Evolutionary conservation across 2,888 invertebrate genomes (phyloP).

Genomic region (Meganola albula): DNA sequence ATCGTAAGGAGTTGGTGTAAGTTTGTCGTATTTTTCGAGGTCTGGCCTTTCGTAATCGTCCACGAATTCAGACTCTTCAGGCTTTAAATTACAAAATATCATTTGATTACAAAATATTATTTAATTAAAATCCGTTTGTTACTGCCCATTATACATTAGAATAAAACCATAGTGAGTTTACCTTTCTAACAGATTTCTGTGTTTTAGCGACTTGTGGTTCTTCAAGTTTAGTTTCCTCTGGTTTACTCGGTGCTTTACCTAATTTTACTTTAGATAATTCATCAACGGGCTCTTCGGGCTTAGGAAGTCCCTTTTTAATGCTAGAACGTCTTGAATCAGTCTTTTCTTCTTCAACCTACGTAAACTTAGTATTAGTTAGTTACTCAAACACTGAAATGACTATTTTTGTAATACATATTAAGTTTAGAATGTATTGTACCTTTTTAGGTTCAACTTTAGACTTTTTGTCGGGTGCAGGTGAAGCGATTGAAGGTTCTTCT

Average conservation of each 20-base stretch:
- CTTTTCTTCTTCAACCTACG: constrained; percentile 56
- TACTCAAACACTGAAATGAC: not conserved
- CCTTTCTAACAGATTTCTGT: constrained; percentile 60
- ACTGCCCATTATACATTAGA: not conserved
- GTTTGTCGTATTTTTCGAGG: constrained; percentile 82
- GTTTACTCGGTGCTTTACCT: constrained; percentile 56
- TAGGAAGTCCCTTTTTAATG: constrained; percentile 63
- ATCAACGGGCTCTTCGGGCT: constrained; percentile 63
- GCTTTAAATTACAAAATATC: constrained; percentile 38
- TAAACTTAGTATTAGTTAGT: constrained; percentile 2
- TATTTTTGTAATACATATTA: not conserved
- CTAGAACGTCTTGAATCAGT: constrained; percentile 51
- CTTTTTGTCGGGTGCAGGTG: constrained; percentile 57
- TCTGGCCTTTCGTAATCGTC: constrained; percentile 87
- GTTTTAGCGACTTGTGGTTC: constrained; percentile 60
- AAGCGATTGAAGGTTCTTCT: constrained; percentile 57
- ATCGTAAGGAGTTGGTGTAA: constrained; percentile 62
- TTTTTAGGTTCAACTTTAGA: constrained; percentile 49
- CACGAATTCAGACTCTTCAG: constrained; percentile 70
- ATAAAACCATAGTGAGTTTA: constrained; percentile 29
- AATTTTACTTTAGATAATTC: constrained; percentile 64
- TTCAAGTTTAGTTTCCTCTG: constrained; percentile 51
- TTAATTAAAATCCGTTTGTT: not conserved
- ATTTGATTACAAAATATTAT: not conserved
- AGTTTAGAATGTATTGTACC: constrained; percentile 31